Evolutionary conservation across 2,888 invertebrate genomes (phyloP).

Genomic region (Candidula unifasciata): DNA sequence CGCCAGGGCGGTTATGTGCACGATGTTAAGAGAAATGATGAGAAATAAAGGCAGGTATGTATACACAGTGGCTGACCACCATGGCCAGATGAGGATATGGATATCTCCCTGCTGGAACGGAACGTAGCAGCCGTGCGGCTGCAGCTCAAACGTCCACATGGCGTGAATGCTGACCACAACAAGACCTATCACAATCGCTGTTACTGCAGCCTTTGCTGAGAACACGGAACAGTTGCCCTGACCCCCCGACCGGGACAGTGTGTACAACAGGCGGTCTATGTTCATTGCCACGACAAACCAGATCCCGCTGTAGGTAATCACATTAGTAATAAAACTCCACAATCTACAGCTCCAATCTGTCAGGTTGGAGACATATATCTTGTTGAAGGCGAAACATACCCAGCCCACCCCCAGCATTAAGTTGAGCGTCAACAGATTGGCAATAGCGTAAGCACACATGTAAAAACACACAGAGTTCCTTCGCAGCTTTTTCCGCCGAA

Average conservation of each 20-base stretch:
- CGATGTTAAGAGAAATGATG: conserved; percentile 59
- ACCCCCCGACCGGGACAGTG: conserved; percentile 66
- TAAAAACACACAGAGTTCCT: conserved; percentile 70
- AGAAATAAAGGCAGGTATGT: conserved; percentile 69
- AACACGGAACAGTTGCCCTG: conserved; percentile 69
- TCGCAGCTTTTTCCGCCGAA: conserved; percentile 63
- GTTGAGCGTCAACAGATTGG: conserved; percentile 68
- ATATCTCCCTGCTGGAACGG: conserved; percentile 63
- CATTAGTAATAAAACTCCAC: conserved; percentile 71
- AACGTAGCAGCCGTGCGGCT: conserved; percentile 66
- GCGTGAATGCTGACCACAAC: conserved; percentile 72
- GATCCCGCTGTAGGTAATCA: conserved; percentile 67
- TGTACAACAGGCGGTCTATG: conserved; percentile 70
- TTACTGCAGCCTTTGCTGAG: conserved; percentile 68
- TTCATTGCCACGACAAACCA: conserved; percentile 74
- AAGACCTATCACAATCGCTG: conserved; percentile 68
- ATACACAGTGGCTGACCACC: conserved; percentile 71
- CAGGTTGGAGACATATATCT: conserved; percentile 62
- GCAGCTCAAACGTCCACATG: conserved; percentile 74
- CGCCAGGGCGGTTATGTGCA: conserved; percentile 31
- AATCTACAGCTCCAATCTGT: conserved; percentile 72
- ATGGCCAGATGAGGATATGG: conserved; percentile 73
- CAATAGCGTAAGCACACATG: conserved; percentile 67
- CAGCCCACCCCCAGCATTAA: conserved; percentile 69
- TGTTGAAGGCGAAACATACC: conserved; percentile 67